Conservation (phyloP, 2,113 vertebrate species). For the Uropsilus gracilis region DNA sequence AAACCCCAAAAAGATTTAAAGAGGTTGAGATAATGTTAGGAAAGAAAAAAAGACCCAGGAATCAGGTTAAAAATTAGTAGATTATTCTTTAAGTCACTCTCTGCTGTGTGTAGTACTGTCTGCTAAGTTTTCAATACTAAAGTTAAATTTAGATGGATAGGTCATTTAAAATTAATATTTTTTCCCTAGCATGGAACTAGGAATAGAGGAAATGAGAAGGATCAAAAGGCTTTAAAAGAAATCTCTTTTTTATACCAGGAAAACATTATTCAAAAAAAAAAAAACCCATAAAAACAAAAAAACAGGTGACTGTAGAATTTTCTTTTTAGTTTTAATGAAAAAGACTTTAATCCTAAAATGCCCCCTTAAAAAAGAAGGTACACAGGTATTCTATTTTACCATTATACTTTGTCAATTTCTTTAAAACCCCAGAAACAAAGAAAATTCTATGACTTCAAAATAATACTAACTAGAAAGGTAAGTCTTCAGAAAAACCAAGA, state of each 20-base stretch:
- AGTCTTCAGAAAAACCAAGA: background rate
- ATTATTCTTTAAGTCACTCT: background rate
- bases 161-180: background rate
- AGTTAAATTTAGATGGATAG: conserved; percentile 42
- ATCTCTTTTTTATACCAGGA: background rate
- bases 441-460: background rate
- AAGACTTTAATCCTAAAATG: background rate
- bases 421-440: background rate
- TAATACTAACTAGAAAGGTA: background rate
- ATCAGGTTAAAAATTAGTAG: background rate
- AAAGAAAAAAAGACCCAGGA: background rate
- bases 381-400: background rate
- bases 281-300: too few relatives aligned
- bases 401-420: background rate
- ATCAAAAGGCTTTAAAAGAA: background rate
- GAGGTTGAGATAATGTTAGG: background rate
- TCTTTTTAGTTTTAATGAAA: conserved; percentile 5
- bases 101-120: background rate
- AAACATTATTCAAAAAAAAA: background rate
- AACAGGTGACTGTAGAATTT: too few relatives aligned
- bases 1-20: background rate
- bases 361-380: background rate
- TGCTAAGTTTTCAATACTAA: background rate
- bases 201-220: conserved; percentile 4
- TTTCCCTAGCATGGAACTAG: background rate